Percentiles rank a stretch among this genome's conserved stretches.
Evolutionary conservation across 2,113 vertebrate species (phyloP).

Genomic region (Lichenostomus cassidix): DNA sequence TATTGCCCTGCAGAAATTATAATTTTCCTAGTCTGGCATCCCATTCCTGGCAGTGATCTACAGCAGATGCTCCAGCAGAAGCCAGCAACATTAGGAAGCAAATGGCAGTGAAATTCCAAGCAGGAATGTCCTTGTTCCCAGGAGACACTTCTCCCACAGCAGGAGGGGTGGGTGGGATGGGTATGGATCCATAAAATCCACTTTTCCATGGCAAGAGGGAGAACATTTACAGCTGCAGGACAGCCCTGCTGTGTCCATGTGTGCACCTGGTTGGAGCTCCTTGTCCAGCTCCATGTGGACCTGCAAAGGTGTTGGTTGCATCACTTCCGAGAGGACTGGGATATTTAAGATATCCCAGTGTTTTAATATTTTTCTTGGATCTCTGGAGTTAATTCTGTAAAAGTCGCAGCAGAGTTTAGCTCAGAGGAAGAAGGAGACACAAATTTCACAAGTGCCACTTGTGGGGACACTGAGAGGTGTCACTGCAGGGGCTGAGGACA

Average conservation of each 20-base stretch:
- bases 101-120: neutral
- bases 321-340: neutral
- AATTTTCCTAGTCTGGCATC: constrained; percentile 28
- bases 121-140: neutral
- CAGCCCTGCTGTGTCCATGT: rapidly evolving
- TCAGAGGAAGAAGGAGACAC: neutral
- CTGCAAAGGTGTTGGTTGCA: neutral
- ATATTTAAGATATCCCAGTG: neutral
- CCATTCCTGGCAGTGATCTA: neutral
- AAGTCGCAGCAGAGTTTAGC: neutral
- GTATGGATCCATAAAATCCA: neutral
- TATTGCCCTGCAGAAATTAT: constrained; percentile 29
- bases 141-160: neutral
- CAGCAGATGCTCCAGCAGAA: constrained; percentile 43
- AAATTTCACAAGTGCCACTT: neutral
- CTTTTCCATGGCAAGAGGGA: neutral
- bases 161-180: neutral
- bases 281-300: neutral
- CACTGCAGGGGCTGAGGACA: neutral
- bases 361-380: neutral
- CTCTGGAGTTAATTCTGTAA: no score
- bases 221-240: neutral
- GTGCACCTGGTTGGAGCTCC: neutral
- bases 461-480: neutral
- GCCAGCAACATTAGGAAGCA: neutral